Percentiles rank a stretch among this genome's conserved stretches.
Conservation (phyloP, 30 jellyfish, hydroid and myxozoan genomes). For the Aurelia sp. region DNA sequence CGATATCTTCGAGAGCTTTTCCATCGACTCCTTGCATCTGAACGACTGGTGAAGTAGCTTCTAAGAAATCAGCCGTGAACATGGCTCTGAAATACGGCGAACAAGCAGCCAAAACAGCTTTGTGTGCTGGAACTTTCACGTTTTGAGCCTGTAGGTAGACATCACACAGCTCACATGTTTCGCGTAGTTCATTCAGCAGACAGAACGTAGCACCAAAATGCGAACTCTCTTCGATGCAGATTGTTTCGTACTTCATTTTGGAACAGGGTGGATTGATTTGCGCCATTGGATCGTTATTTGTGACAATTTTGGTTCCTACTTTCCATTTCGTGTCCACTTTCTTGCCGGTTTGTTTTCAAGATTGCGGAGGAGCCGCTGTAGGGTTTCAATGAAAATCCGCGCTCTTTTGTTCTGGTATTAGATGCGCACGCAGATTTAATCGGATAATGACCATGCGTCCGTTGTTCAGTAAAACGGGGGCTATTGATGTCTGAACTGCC, state of each 20-base stretch:
- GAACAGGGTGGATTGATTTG: background rate
- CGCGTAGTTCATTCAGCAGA: constrained; percentile 86
- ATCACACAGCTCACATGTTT: constrained; percentile 91
- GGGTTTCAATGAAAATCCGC: background rate
- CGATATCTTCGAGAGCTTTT: constrained; percentile 79
- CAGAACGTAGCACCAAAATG: constrained; percentile 72
- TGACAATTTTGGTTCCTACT: constrained; percentile 19
- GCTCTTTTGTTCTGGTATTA: constrained; percentile 25
- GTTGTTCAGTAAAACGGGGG: constrained; percentile 50
- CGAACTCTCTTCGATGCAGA: constrained; percentile 56
- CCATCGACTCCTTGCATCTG: constrained; percentile 82
- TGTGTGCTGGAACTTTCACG: constrained; percentile 82
- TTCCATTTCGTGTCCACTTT: constrained; percentile 7
- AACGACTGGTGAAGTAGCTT: constrained; percentile 69
- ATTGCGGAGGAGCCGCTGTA: constrained; percentile 9
- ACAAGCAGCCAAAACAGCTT: constrained; percentile 94
- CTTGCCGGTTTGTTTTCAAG: background rate
- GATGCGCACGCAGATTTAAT: constrained; percentile 35
- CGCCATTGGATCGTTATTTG: background rate
- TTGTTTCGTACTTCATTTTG: constrained; percentile 76
- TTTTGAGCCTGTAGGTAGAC: constrained; percentile 75
- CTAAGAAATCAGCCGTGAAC: constrained; percentile 89
- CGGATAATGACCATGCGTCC: background rate
- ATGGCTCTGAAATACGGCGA: constrained; percentile 96
- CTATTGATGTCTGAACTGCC: background rate